A percentile compares a stretch with the other conserved stretches of the same genome.
These are phyloP conservation scores for Aurelia aurita DNA, from an alignment of 30 jellyfish, hydroid and myxozoan species.

Conservation along the genomic window DNA sequence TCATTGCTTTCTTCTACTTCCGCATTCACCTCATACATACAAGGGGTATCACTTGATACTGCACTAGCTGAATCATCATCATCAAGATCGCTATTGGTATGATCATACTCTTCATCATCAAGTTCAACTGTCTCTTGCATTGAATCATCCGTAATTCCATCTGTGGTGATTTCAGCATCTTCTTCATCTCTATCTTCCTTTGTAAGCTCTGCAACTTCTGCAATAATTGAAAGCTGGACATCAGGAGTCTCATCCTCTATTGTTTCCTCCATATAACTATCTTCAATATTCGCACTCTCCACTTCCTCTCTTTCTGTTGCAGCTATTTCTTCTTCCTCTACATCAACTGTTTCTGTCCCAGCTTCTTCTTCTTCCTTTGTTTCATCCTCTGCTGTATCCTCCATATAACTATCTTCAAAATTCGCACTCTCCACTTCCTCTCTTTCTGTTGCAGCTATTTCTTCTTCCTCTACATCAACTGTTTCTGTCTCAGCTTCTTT, in stretches of 20 bases:
- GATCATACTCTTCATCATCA: slow-evolving; percentile 33
- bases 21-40: not conserved
- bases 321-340: not conserved
- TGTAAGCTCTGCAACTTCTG: not conserved
- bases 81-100: not conserved
- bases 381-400: too few species aligned
- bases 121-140: not conserved
- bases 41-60: not conserved
- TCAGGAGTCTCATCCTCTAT: not conserved
- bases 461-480: not conserved
- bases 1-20: not conserved
- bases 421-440: slow-evolving; percentile 18
- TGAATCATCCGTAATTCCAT: not conserved
- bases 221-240: not conserved
- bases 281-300: not conserved
- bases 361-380: not conserved
- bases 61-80: slow-evolving; percentile 10
- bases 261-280: not conserved
- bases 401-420: slow-evolving; percentile 9
- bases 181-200: not conserved
- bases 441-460: not conserved
- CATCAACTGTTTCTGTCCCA: not conserved
- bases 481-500: not conserved
- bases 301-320: not conserved
- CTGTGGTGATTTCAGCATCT: not conserved